These are phyloP conservation scores for Sussaba pulchella DNA, from an alignment of 2,888 invertebrate species.

Conservation along the genomic window DNA sequence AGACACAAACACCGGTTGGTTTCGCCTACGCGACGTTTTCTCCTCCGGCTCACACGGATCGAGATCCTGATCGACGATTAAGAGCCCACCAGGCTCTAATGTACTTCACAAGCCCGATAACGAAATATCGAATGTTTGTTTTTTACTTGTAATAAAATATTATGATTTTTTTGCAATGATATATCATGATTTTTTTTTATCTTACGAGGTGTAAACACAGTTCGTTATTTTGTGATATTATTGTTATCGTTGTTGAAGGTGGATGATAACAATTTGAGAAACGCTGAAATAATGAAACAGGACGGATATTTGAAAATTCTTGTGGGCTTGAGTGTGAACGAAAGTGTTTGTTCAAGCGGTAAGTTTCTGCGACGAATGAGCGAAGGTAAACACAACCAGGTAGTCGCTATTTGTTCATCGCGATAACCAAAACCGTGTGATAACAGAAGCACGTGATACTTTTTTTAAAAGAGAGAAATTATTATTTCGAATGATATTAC, in stretches of 20 bases:
- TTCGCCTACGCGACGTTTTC: slow-evolving; percentile 70
- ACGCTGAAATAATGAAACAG: neutral
- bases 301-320: slow-evolving; percentile 34
- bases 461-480: slow-evolving; percentile 60
- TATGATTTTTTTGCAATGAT: neutral
- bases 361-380: slow-evolving; percentile 12
- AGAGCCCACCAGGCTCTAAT: slow-evolving; percentile 7
- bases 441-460: slow-evolving; percentile 15
- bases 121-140: neutral
- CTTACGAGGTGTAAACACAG: too few species aligned
- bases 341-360: slow-evolving; percentile 4
- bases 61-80: slow-evolving; percentile 38
- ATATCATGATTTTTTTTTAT: too few species aligned
- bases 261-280: neutral
- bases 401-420: slow-evolving; percentile 35
- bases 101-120: neutral
- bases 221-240: neutral
- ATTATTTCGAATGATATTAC: slow-evolving; percentile 66
- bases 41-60: slow-evolving; percentile 41
- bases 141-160: neutral
- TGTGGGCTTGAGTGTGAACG: neutral
- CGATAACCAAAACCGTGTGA: slow-evolving; percentile 61
- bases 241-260: neutral
- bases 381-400: slow-evolving; percentile 36
- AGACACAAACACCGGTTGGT: slow-evolving; percentile 59